Percentiles rank a stretch among this genome's conserved stretches.
These are phyloP conservation scores for Gonioctena quinquepunctata DNA, from an alignment of 1,140 invertebrate species.

Conservation along the genomic window DNA sequence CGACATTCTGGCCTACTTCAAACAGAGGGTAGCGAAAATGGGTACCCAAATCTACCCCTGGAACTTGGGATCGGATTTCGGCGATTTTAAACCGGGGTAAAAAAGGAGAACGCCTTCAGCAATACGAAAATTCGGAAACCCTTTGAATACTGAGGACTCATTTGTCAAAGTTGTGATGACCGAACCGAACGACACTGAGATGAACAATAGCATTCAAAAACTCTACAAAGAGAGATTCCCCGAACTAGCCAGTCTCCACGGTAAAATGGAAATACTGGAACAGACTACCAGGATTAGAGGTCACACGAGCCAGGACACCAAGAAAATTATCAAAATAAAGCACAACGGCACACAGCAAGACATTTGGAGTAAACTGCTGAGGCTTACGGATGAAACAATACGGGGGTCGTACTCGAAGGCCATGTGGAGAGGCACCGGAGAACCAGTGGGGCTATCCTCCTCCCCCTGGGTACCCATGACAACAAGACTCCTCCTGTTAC, in stretches of 20 bases:
- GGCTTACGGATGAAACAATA: no score
- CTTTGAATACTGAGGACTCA: not conserved
- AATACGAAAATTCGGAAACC: conserved; percentile 12
- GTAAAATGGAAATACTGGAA: conserved; percentile 6
- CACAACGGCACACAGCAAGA: not conserved
- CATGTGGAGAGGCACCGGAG: no score
- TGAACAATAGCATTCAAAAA: conserved; percentile 14
- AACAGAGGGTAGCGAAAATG: no score
- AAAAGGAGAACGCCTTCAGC: not conserved
- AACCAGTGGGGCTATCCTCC: no score
- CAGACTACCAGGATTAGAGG: not conserved
- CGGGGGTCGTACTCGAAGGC: no score
- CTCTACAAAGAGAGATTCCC: conserved; percentile 14
- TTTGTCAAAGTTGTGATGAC: conserved; percentile 15
- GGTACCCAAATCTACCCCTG: no score
- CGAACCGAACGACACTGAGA: conserved; percentile 9
- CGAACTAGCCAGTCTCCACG: not conserved
- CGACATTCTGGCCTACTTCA: not conserved
- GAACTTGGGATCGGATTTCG: no score
- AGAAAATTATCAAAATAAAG: not conserved
- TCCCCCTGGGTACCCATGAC: no score
- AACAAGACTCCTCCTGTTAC: no score
- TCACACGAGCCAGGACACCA: not conserved
- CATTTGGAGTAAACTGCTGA: not conserved
- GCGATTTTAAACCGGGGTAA: no score